These are phyloP conservation scores for Masnerella sp. DNA, from an alignment of 2,888 invertebrate genomes.

Conservation along the genomic window DNA sequence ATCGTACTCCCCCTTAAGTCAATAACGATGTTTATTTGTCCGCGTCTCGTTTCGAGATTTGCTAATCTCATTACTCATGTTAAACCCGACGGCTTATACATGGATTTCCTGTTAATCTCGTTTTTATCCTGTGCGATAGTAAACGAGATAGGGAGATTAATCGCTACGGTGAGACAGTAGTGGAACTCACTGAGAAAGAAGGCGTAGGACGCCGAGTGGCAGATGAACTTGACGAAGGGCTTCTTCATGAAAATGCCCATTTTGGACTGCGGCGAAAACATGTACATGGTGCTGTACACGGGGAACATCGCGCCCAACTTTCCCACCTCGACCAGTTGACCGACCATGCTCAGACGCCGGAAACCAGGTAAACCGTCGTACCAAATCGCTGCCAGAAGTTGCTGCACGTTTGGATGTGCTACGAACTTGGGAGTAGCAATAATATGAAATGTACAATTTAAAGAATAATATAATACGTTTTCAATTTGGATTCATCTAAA, in stretches of 20 bases:
- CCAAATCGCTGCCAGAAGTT: constrained; percentile 97
- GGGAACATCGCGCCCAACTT: constrained; percentile 95
- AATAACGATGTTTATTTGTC: constrained; percentile 29
- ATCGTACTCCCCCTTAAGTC: constrained; percentile 12
- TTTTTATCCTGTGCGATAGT: constrained; percentile 42
- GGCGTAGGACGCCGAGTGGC: constrained; percentile 97
- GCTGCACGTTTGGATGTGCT: constrained; percentile 98
- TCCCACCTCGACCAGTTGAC: constrained; percentile 91
- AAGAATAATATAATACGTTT: background rate
- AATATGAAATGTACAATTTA: background rate
- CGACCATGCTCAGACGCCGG: constrained; percentile 91
- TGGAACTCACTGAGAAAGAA: constrained; percentile 92
- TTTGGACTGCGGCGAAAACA: constrained; percentile 92
- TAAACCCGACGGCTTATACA: constrained; percentile 30
- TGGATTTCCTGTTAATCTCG: constrained; percentile 37
- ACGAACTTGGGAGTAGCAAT: constrained; percentile 89
- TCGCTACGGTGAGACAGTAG: constrained; percentile 8
- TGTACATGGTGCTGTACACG: constrained; percentile 93
- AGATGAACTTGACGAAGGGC: constrained; percentile 99
- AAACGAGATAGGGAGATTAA: constrained; percentile 48
- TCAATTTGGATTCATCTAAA: too few relatives aligned
- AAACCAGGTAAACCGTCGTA: constrained; percentile 98
- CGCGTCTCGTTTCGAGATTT: constrained; percentile 29
- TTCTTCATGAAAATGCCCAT: constrained; percentile 96
- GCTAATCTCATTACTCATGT: constrained; percentile 38